Base-by-base conservation (phyloP, 2,797 vertebrate species). In the Euphonia xanthogaster region DNA sequence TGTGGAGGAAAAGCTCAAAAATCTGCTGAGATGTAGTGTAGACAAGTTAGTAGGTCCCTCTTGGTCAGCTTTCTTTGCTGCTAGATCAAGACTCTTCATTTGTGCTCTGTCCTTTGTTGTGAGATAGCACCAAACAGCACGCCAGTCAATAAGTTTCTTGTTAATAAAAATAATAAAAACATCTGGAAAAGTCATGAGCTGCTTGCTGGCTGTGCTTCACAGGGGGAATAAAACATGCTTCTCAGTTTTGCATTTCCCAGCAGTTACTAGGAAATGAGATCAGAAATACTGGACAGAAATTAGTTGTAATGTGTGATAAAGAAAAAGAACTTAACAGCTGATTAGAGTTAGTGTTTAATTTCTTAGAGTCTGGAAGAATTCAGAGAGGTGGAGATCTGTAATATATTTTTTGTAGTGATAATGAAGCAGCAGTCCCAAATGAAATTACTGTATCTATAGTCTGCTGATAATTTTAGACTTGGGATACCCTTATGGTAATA, bases 261-360 rank as follows among this genome's bases (percentile, higher is more conserved):
- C 45, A 87, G 54, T 78, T 71, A 12, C 55, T 89, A 87, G 87
- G 78, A 91, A 92, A 90, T 93, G 68, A 88, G 54, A 80, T 91
- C 81, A 96, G 72, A 80, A 85, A 54, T 50, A 25, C 16, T 86
- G 73, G 51, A 63, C 70, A 76, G 45, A 79, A 77, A 50, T 24
- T 1, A 75, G 14, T 25, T 55, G 13, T 39, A 71, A 30, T 14
- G 14, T 22, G 10, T 53, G 9, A 47, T 85, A 66, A 42, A 93
- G 45, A 47, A 88, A 74, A 83, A 50, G 21, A 85, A 54, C n/a
- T 90, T 83, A 18, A 39, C 67, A 77, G 44, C n/a, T 82, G 72
- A 60, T 82, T 76, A 62, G 16, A 44, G 12, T 74, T 39, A 74
- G 37, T 28, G 15, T 28, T 60, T 82, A 27, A 51, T 90, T 86